phyloP scores from a whole-genome alignment of 2,113 vertebrate species.

The Scytalopus superciliaris region DNA sequence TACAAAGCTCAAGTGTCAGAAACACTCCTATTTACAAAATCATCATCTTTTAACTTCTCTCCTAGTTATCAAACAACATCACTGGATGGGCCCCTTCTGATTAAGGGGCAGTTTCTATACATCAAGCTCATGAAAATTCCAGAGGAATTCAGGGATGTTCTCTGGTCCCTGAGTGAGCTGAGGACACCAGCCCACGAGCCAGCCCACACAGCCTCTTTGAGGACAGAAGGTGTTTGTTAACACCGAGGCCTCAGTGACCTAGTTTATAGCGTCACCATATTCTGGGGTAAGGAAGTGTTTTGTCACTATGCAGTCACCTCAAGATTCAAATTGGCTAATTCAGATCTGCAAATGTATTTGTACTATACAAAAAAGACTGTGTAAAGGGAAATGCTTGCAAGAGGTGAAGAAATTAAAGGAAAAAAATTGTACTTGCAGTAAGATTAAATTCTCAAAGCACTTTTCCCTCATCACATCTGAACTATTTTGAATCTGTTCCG shows the following conservation, averaged over 20 bases:
- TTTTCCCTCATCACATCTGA: neutral
- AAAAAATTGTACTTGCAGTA: neutral
- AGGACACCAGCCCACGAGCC: neutral
- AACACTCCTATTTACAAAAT: neutral
- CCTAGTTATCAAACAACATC: neutral
- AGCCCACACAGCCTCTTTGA: neutral
- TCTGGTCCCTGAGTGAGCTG: neutral
- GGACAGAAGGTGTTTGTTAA: neutral
- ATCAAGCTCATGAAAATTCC: neutral
- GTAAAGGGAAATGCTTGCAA: neutral
- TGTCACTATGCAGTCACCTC: neutral
- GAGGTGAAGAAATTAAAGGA: neutral
- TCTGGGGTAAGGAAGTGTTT: neutral
- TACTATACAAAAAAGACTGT: neutral
- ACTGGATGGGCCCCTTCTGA: neutral
- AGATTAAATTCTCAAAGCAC: neutral
- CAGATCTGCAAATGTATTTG: neutral
- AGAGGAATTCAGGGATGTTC: neutral
- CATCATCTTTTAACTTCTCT: neutral
- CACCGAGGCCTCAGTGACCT: neutral
- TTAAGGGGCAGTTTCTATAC: neutral
- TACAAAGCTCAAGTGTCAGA: neutral
- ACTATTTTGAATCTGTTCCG: neutral
- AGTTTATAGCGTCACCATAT: neutral
- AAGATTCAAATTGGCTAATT: neutral